A percentile compares a stretch with the other conserved stretches of the same genome.
Evolutionary conservation across 2,113 vertebrate species (phyloP).

Genomic region (Benitochromis conjunctus): DNA sequence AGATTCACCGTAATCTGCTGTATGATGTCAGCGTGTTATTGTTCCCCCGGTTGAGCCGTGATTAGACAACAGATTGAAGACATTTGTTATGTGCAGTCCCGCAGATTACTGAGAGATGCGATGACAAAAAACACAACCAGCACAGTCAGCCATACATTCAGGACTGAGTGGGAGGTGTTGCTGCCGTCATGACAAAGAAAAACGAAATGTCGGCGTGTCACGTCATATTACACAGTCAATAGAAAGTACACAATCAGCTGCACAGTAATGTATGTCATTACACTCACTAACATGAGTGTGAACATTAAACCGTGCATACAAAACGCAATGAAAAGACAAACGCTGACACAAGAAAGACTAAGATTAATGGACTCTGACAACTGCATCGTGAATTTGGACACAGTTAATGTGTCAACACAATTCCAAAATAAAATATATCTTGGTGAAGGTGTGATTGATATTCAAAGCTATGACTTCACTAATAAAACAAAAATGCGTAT

Average conservation of each 20-base stretch:
- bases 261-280: neutral
- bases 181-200: neutral
- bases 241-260: neutral
- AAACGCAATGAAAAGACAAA: neutral
- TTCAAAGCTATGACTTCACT: constrained; percentile 33
- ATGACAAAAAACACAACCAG: neutral
- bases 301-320: neutral
- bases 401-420: neutral
- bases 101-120: constrained; percentile 25
- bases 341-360: neutral
- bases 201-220: neutral
- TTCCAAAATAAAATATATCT: neutral
- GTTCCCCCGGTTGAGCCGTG: constrained; percentile 35
- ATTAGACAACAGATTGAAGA: constrained; percentile 64
- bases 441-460: neutral
- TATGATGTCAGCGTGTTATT: constrained; percentile 40
- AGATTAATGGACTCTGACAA: neutral
- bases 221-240: neutral
- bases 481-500: constrained; percentile 20
- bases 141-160: neutral
- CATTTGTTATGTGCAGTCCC: constrained; percentile 45
- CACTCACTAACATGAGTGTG: neutral
- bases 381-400: neutral
- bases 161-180: neutral
- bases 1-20: constrained; percentile 51